Conservation (phyloP, 2,113 vertebrate genomes). For the Phalacrocorax carbo region DNA sequence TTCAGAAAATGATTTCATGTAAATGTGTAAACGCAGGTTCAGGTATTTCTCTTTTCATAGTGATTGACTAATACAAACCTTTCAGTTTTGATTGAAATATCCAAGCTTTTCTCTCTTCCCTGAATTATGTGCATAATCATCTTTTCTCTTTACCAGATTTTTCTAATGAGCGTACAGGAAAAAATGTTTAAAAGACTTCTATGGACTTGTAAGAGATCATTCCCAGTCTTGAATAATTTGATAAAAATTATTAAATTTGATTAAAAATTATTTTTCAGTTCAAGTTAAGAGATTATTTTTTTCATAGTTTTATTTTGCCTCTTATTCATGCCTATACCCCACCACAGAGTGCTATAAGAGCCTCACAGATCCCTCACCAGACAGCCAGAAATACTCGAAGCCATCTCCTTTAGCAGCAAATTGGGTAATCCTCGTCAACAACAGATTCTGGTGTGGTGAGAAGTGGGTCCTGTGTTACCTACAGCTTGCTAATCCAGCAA, state of each 20-base stretch:
- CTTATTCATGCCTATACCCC: background rate
- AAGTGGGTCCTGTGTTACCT: background rate
- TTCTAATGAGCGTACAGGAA: background rate
- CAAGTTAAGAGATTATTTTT: background rate
- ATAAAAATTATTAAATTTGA: no score
- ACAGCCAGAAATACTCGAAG: background rate
- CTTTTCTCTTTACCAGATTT: background rate
- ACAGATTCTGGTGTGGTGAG: background rate
- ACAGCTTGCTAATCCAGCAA: background rate
- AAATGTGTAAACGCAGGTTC: background rate
- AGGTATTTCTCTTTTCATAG: background rate
- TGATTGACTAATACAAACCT: background rate
- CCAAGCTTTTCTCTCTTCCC: background rate
- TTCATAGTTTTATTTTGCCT: background rate
- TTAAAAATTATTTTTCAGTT: background rate
- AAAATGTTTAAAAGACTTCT: background rate
- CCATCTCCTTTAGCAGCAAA: background rate
- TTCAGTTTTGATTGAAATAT: background rate
- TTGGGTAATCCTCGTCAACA: fast-evolving
- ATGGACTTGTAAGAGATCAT: background rate
- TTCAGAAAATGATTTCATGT: background rate
- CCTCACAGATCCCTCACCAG: background rate
- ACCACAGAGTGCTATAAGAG: fast-evolving
- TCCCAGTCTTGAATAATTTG: background rate
- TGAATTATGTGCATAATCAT: background rate